Conservation (phyloP, 2,888 invertebrate genomes). For the Venusia cambrica region DNA sequence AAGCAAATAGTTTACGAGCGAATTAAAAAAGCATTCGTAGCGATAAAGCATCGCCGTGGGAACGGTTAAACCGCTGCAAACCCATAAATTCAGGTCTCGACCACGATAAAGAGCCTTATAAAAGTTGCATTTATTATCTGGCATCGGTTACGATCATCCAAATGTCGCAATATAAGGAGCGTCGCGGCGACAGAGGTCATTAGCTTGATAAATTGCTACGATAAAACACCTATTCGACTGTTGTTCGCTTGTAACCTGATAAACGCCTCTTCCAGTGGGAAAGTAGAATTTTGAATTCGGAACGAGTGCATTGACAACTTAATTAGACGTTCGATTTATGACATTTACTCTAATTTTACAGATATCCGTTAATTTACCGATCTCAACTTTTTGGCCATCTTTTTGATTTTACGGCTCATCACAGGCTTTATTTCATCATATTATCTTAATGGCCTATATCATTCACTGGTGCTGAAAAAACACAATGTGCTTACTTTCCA, state of each 20-base stretch:
- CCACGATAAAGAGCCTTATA: slow-evolving; percentile 59
- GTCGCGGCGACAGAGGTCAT: slow-evolving; percentile 46
- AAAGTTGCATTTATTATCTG: slow-evolving; percentile 64
- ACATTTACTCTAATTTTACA: slow-evolving; percentile 26
- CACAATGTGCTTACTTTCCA: slow-evolving; percentile 5
- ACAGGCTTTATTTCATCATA: too few relatives aligned
- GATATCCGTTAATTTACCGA: slow-evolving; percentile 23
- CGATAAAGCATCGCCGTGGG: slow-evolving; percentile 57
- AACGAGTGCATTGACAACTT: slow-evolving; percentile 28
- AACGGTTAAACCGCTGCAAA: slow-evolving; percentile 52
- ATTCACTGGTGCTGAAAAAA: too few relatives aligned
- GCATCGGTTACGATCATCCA: slow-evolving; percentile 44
- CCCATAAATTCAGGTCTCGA: slow-evolving; percentile 51
- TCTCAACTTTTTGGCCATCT: neutral
- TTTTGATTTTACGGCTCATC: too few relatives aligned
- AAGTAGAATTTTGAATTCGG: slow-evolving; percentile 24
- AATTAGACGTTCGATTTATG: slow-evolving; percentile 28
- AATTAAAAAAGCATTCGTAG: slow-evolving; percentile 50
- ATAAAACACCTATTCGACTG: slow-evolving; percentile 42
- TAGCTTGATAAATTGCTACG: slow-evolving; percentile 53
- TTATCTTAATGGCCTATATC: too few relatives aligned
- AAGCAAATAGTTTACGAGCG: slow-evolving; percentile 48
- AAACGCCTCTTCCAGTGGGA: slow-evolving; percentile 27
- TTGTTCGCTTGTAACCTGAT: slow-evolving; percentile 34
- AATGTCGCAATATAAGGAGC: slow-evolving; percentile 49